Percentiles rank a stretch among this genome's conserved stretches.
Evolutionary conservation across 2,888 invertebrate species (phyloP).

Genomic region (Tribolium freemani): DNA sequence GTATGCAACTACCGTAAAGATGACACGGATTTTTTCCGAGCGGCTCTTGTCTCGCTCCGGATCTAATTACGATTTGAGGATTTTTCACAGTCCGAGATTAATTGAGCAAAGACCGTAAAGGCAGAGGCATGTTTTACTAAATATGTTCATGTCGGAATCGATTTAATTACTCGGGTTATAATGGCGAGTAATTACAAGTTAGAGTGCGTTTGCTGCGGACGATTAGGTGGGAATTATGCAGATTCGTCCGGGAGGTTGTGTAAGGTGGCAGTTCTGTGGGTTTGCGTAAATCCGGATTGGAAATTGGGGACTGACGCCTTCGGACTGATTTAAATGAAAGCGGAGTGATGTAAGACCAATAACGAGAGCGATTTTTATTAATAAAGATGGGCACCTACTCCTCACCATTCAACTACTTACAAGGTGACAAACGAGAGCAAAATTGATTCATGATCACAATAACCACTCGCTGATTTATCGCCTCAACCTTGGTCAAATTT

Average conservation of each 20-base stretch:
- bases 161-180: conserved; percentile 10
- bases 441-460: background rate
- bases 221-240: background rate
- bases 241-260: background rate
- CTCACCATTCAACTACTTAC: background rate
- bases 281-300: background rate
- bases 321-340: conserved; percentile 1
- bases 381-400: conserved; percentile 26
- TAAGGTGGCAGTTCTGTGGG: background rate
- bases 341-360: conserved; percentile 2
- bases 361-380: conserved; percentile 1
- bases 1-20: conserved; percentile 33
- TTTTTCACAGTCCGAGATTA: background rate
- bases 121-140: background rate
- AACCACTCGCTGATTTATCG: no score
- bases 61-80: background rate
- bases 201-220: background rate
- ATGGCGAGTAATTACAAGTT: conserved; percentile 9
- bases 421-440: background rate
- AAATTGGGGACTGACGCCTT: conserved; percentile 5
- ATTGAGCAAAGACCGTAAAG: background rate
- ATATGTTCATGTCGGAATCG: background rate
- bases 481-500: no score
- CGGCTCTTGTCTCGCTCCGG: background rate
- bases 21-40: conserved; percentile 6